Conservation (phyloP, 2,888 invertebrate genomes). For the Seira sanloemensis region DNA sequence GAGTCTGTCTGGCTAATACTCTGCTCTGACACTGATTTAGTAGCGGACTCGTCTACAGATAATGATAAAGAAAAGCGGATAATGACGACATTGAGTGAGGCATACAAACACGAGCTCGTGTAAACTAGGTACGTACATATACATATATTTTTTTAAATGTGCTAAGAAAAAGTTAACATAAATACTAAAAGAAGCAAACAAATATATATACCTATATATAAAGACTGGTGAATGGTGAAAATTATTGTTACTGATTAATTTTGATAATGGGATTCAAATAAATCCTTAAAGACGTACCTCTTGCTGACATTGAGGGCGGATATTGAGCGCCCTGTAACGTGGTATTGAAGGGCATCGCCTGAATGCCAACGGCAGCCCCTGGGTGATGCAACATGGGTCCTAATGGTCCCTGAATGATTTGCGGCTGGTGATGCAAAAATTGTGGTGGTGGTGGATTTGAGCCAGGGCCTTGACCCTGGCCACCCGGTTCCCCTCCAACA, state of each 20-base stretch:
- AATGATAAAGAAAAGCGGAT: conserved; percentile 27
- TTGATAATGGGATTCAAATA: neutral
- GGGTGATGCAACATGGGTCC: conserved; percentile 42
- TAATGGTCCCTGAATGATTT: conserved; percentile 47
- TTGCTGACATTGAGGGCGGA: neutral
- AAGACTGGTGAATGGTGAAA: neutral
- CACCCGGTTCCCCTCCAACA: neutral
- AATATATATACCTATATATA: neutral
- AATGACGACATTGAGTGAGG: conserved; percentile 16
- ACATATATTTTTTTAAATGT: too few relatives aligned
- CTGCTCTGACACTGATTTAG: conserved; percentile 36
- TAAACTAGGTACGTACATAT: too few relatives aligned
- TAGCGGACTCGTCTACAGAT: conserved; percentile 33
- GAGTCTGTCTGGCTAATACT: conserved; percentile 23
- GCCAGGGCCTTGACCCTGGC: neutral
- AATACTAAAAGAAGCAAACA: neutral
- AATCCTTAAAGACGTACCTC: conserved; percentile 25
- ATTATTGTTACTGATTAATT: neutral
- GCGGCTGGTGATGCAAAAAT: conserved; percentile 46
- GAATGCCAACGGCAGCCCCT: conserved; percentile 28
- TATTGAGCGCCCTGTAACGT: neutral
- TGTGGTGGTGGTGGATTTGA: conserved; percentile 11
- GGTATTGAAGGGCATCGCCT: conserved; percentile 15
- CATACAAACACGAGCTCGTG: neutral
- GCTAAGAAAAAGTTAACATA: too few relatives aligned